Percentiles rank a stretch among this genome's conserved stretches.
Conservation (phyloP, 2,888 invertebrate genomes). For the Calameuta idolon region DNA sequence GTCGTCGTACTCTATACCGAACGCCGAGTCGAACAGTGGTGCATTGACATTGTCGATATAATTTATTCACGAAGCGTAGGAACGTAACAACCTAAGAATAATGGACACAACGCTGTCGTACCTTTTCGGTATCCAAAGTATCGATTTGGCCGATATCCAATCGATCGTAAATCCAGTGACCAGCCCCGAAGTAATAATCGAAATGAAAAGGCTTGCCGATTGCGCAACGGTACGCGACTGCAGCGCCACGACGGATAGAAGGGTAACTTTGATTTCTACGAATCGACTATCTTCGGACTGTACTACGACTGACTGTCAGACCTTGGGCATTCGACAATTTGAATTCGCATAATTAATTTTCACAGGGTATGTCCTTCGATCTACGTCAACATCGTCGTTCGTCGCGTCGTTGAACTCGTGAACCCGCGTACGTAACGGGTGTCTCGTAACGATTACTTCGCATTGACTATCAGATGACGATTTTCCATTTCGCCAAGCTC, state of each 20-base stretch:
- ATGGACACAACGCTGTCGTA: neutral
- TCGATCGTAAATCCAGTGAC: neutral
- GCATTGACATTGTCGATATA: neutral
- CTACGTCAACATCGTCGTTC: neutral
- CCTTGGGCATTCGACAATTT: neutral
- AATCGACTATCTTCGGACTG: neutral
- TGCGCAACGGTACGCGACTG: neutral
- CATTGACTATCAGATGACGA: conserved; percentile 24
- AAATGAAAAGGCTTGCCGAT: neutral
- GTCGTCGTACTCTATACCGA: neutral
- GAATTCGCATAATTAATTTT: neutral
- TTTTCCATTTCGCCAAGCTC: conserved; percentile 45
- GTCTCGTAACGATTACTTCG: neutral
- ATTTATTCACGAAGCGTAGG: neutral
- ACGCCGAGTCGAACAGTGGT: neutral
- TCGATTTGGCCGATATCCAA: neutral
- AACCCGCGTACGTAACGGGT: neutral
- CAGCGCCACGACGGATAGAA: neutral
- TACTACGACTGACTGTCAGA: neutral
- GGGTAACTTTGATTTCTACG: neutral
- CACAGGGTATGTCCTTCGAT: neutral
- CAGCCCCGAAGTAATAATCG: neutral
- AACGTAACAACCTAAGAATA: neutral
- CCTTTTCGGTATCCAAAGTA: neutral
- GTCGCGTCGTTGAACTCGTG: neutral